Evolutionary conservation across 92 coral and sea anemone genomes (phyloP).

Genomic region (Meandrina meandrites): DNA sequence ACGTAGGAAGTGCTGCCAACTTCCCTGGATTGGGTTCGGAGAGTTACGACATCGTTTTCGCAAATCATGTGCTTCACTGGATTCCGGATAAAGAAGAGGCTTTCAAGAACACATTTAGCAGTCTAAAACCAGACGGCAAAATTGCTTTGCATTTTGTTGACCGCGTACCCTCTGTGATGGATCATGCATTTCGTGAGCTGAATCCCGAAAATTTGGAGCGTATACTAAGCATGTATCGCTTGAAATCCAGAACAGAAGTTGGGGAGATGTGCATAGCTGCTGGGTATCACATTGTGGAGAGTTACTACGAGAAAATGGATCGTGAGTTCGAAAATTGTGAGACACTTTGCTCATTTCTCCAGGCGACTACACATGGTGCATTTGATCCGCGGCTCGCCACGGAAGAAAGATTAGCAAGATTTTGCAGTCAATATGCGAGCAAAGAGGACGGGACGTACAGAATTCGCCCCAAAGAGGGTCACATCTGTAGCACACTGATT

Average conservation of each 20-base stretch:
- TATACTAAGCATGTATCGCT: background rate
- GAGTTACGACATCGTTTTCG: background rate
- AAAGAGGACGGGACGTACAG: background rate
- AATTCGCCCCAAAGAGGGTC: background rate
- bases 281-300: constrained; percentile 1
- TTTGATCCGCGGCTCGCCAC: constrained; percentile 18
- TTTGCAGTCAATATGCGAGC: constrained; percentile 2
- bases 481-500: background rate
- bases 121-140: constrained; percentile 4
- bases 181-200: background rate
- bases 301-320: background rate
- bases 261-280: constrained; percentile 15
- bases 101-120: background rate
- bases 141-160: background rate
- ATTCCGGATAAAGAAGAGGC: background rate
- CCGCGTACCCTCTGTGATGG: background rate
- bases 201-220: no score
- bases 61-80: constrained; percentile 1
- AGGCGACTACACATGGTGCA: constrained; percentile 12
- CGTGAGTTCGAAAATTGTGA: background rate
- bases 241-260: background rate
- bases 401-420: constrained; percentile 7
- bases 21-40: constrained; percentile 14
- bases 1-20: background rate
- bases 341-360: background rate